These are phyloP conservation scores for Alentia gelatinosa DNA, from an alignment of 2,888 invertebrate genomes.

Conservation along the genomic window DNA sequence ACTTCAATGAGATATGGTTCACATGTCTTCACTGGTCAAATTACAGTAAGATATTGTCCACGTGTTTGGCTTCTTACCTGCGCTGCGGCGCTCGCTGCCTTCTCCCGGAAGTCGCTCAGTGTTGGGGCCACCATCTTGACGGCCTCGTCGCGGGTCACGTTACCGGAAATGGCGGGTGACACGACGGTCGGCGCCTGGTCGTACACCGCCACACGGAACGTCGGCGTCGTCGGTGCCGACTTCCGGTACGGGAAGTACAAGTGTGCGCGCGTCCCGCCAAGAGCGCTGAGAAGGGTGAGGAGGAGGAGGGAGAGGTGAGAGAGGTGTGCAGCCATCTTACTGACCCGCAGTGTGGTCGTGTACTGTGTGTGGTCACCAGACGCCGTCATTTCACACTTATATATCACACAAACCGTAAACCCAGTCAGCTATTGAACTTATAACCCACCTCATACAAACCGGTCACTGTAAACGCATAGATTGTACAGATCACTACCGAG, in stretches of 20 bases:
- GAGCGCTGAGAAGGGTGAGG: no score
- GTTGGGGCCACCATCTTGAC: not conserved
- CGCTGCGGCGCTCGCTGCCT: not conserved
- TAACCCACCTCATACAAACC: no score
- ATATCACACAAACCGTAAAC: no score
- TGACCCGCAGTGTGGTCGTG: no score
- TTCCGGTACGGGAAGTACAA: not conserved
- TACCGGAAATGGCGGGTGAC: not conserved
- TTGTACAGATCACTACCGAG: no score
- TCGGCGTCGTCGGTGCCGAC: not conserved
- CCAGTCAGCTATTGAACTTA: no score
- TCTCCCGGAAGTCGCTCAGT: not conserved
- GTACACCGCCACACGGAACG: constrained; percentile 11
- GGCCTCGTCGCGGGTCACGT: not conserved
- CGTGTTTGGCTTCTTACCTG: not conserved
- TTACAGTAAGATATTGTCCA: not conserved
- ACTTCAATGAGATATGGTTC: not conserved
- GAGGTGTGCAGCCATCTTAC: no score
- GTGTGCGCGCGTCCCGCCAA: no score
- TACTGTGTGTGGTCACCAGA: no score
- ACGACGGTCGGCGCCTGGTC: not conserved
- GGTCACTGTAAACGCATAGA: no score
- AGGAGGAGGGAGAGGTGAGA: no score
- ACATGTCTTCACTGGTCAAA: not conserved
- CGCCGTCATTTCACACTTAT: no score